phyloP scores from a whole-genome alignment of 2,113 vertebrate genomes.

The Acrocephalus arundinaceus region DNA sequence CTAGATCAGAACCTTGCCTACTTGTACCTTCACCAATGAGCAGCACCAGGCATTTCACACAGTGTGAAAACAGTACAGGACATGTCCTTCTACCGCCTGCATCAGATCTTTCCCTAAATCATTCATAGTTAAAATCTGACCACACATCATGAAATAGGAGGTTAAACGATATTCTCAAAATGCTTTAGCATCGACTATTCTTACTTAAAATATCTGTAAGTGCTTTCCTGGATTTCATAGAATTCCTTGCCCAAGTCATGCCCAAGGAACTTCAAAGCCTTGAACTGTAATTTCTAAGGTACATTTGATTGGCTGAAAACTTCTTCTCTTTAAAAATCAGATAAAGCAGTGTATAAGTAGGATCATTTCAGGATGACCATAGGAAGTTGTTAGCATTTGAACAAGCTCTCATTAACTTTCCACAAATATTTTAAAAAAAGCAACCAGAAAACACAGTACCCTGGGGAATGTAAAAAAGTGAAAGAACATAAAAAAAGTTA shows the following conservation, averaged over 20 bases:
- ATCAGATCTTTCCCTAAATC: background rate
- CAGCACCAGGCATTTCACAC: background rate
- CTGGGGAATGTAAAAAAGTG: background rate
- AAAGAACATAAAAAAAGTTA: background rate
- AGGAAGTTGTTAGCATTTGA: background rate
- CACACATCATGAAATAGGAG: background rate
- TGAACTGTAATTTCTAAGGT: background rate
- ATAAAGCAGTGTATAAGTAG: background rate
- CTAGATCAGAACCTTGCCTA: background rate
- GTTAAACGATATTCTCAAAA: background rate
- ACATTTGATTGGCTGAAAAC: background rate
- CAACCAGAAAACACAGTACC: background rate
- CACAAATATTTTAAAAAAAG: background rate
- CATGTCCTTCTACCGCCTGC: background rate
- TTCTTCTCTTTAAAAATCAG: background rate
- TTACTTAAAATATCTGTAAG: background rate
- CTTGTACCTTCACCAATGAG: background rate
- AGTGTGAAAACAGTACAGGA: background rate
- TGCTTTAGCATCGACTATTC: background rate
- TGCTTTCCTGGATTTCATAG: background rate
- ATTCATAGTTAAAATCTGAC: background rate
- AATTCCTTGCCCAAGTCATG: background rate
- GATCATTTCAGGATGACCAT: background rate
- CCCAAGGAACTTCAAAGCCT: background rate
- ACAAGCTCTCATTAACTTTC: background rate